These are phyloP conservation scores for Notocelia uddmanniana DNA, from an alignment of 2,888 invertebrate species.

Conservation along the genomic window DNA sequence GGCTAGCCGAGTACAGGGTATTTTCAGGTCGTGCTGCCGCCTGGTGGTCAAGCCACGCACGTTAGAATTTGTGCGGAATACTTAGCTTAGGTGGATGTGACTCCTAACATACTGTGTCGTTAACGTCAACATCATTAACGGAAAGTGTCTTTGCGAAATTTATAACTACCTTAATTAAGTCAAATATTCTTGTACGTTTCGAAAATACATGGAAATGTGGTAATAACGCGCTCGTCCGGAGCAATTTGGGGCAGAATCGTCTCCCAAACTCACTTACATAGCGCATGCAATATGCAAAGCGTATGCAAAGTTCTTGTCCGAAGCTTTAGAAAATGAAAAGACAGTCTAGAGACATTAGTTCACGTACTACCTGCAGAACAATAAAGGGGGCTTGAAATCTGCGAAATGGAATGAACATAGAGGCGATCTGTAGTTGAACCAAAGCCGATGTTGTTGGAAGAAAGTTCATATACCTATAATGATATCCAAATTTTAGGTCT, in stretches of 20 bases:
- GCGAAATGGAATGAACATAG: neutral
- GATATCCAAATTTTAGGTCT: neutral
- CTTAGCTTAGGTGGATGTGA: too few species aligned
- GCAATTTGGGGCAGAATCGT: constrained; percentile 34
- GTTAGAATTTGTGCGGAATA: too few species aligned
- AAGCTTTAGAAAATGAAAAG: constrained; percentile 16
- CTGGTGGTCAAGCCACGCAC: too few species aligned
- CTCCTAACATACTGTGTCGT: too few species aligned
- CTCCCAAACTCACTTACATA: constrained; percentile 36
- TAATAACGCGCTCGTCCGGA: constrained; percentile 18
- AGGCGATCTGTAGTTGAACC: neutral
- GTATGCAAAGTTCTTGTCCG: constrained; percentile 31
- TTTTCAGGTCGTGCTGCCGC: too few species aligned
- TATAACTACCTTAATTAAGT: neutral
- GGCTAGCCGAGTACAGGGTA: too few species aligned
- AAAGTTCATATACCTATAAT: neutral
- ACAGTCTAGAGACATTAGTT: neutral
- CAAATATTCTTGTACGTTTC: neutral
- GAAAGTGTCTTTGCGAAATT: neutral
- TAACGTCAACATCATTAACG: too few species aligned
- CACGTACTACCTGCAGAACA: neutral
- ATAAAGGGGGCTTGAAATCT: neutral
- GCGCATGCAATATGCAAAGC: constrained; percentile 36
- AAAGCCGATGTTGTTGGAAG: neutral
- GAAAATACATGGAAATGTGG: constrained; percentile 20